Conservation (phyloP, 2,113 vertebrate genomes). For the Callochromis pleurospilus region DNA sequence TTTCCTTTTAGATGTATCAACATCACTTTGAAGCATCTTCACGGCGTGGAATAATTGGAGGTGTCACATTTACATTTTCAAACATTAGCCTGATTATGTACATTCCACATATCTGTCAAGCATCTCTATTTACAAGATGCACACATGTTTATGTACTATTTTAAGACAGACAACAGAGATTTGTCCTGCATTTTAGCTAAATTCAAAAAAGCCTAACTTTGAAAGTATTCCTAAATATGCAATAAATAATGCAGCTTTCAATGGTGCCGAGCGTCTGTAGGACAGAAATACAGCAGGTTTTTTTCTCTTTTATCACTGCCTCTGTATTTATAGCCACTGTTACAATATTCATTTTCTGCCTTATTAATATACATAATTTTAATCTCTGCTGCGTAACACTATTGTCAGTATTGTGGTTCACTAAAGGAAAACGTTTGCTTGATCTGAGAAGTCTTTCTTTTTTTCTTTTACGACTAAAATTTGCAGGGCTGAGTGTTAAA, state of each 20-base stretch:
- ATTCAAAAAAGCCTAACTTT: slow-evolving; percentile 19
- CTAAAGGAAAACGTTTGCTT: neutral
- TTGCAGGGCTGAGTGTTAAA: neutral
- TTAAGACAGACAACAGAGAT: neutral
- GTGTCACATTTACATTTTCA: neutral
- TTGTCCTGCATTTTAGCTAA: neutral
- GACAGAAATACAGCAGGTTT: slow-evolving; percentile 2
- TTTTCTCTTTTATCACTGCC: neutral
- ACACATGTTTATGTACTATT: neutral
- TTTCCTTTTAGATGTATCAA: neutral
- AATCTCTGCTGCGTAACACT: neutral
- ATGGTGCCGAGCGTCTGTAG: neutral
- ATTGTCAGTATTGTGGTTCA: neutral
- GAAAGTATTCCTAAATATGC: slow-evolving; percentile 8
- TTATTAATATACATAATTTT: neutral
- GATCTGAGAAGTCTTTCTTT: neutral
- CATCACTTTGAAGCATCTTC: neutral
- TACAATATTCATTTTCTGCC: neutral
- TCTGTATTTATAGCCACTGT: neutral
- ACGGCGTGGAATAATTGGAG: neutral
- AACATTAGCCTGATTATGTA: slow-evolving; percentile 13
- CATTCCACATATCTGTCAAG: neutral
- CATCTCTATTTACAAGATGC: slow-evolving; percentile 8
- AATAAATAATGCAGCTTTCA: slow-evolving; percentile 31
- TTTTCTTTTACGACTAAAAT: neutral